Base-by-base conservation (phyloP, 2,113 vertebrate species). In the Carlito syrichta region DNA sequence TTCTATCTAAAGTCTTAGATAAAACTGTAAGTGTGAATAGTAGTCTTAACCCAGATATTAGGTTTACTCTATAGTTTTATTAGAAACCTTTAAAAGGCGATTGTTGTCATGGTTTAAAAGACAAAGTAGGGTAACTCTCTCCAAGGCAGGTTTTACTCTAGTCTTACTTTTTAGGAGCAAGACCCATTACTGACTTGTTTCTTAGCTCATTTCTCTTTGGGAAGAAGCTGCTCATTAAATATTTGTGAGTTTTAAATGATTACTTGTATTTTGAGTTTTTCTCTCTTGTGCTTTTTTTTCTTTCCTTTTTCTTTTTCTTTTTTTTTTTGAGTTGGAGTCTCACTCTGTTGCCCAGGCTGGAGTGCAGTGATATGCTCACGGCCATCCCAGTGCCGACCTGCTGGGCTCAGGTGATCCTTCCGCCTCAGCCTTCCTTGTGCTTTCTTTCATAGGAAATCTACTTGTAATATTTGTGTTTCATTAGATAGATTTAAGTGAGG, bases 161-260 rank as follows among this genome's bases (percentile, higher is more conserved):
- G 11, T 63, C 25, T 45, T 87, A 13, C 7, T 8, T 60, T 73
- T 76, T 35, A 58, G 82, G 23, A 89, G 38, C 12, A 68, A 22
- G 5, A 38, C 43, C 27, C 5, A 38, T 14, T 9, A 54, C 9
- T 54, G 14, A 83, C 69, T 74, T 58, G 3, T 82, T 91, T 92
- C 79, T 95, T 23, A 43, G 62, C 30, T 87, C 56, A 74, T 8
- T 93, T 95, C 62, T 10, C 20, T 93, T 92, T 78, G 86, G 69
- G 82, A 19, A 84, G 87, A 96, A 91, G 25, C 52, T 38, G 32
- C 32, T 88, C 35, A 35, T 96, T 91, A 89, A 91, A 82, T 52
- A 78, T 94, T 86, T 90, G 68, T 91, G 79, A 86, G 82, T 90
- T 96, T 73, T 81, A 74, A 97, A 48, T 52, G 48, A 58, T 69